phyloP scores from a whole-genome alignment of 1,140 invertebrate genomes.

The Halesus radiatus region DNA sequence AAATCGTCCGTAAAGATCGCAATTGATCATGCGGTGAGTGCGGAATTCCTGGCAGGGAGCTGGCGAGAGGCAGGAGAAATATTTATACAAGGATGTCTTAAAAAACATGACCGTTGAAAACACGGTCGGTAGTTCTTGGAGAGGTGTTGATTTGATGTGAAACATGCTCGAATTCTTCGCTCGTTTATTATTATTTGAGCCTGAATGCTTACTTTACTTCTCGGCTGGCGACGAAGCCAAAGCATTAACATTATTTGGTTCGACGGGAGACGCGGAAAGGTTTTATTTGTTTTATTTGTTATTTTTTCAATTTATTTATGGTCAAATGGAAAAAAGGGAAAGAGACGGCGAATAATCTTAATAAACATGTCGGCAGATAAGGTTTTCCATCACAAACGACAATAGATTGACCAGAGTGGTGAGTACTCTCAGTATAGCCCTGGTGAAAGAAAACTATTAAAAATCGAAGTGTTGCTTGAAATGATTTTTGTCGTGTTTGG shows the following conservation, averaged over 20 bases:
- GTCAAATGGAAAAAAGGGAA: no score
- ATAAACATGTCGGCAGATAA: no score
- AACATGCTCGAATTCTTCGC: not conserved
- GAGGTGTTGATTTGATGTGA: slow-evolving; percentile 7
- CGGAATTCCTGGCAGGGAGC: slow-evolving; percentile 7
- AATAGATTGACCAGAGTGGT: no score
- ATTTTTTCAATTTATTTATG: no score
- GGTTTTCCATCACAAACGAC: no score
- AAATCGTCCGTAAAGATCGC: slow-evolving; percentile 6
- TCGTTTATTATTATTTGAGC: not conserved
- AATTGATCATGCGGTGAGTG: not conserved
- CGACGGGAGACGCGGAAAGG: not conserved
- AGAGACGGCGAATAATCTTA: no score
- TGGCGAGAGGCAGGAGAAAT: slow-evolving; percentile 4
- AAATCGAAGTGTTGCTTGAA: no score
- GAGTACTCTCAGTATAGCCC: no score
- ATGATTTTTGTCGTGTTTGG: no score
- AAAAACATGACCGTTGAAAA: slow-evolving; percentile 2
- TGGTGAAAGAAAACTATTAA: no score
- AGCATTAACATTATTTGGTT: not conserved
- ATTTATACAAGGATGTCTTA: slow-evolving; percentile 13
- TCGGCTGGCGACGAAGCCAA: not conserved
- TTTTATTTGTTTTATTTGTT: no score
- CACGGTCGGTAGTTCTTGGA: not conserved
- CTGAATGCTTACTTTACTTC: not conserved